A percentile compares a stretch with the other conserved stretches of the same genome.
Conservation (phyloP, 2,113 vertebrate genomes). For the Oxyura jamaicensis region DNA sequence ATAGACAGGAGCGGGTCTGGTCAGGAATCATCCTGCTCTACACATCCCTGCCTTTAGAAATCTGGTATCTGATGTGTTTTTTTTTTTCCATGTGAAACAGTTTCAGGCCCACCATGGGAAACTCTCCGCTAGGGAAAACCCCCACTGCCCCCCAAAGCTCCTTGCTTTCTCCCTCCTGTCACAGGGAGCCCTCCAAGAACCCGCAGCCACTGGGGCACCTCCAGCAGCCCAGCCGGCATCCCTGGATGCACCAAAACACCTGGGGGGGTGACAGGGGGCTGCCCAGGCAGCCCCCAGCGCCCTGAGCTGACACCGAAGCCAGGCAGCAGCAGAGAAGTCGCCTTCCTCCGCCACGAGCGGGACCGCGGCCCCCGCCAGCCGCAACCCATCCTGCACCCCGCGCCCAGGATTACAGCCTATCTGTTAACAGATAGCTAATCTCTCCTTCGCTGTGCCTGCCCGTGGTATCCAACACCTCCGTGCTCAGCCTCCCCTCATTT, state of each 20-base stretch:
- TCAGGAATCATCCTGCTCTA: background rate
- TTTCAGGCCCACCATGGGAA: background rate
- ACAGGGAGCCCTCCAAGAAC: background rate
- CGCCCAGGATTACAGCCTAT: background rate
- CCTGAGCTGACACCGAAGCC: background rate
- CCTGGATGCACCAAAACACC: background rate
- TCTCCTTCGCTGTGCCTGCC: accelerated
- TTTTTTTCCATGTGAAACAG: background rate
- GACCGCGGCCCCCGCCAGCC: accelerated
- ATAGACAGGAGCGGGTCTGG: background rate
- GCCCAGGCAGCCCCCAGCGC: background rate
- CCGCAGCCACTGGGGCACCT: background rate
- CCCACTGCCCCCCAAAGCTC: background rate
- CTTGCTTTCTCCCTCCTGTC: background rate
- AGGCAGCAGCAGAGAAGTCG: background rate
- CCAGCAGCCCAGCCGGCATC: background rate
- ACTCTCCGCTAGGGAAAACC: background rate
- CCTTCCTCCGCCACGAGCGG: accelerated
- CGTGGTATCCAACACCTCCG: background rate
- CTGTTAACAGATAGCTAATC: background rate
- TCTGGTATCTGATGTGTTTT: background rate
- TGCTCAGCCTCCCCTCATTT: background rate
- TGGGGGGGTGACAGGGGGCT: background rate
- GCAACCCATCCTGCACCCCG: background rate
- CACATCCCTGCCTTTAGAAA: background rate